These are phyloP conservation scores for Promerops cafer DNA, from an alignment of 2,113 vertebrate species.

Conservation along the genomic window DNA sequence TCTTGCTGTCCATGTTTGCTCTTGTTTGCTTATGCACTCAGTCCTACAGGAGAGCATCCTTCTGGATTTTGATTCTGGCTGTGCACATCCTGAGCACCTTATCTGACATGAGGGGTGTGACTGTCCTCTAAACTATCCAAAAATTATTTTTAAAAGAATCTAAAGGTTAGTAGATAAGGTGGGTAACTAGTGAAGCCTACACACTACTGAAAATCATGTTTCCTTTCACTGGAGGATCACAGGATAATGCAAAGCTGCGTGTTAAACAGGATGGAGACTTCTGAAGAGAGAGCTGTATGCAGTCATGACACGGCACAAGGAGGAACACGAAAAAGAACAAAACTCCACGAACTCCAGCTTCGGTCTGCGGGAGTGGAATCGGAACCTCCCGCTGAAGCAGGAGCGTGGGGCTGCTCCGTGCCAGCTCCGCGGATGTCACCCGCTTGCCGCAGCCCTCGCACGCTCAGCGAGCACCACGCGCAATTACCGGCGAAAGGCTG, in stretches of 20 bases:
- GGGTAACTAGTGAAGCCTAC: background rate
- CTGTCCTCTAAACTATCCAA: background rate
- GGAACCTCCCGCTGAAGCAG: background rate
- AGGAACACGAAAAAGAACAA: background rate
- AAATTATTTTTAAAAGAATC: background rate
- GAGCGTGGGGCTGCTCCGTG: accelerated
- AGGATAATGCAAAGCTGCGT: background rate
- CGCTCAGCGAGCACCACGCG: background rate
- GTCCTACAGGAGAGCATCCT: background rate
- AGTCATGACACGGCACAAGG: background rate
- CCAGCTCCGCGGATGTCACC: background rate
- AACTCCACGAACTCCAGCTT: background rate
- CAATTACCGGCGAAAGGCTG: constrained; percentile 11
- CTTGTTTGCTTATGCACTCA: background rate
- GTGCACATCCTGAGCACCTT: background rate
- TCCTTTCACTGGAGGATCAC: background rate
- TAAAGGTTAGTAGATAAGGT: background rate
- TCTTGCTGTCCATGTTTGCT: background rate
- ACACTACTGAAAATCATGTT: background rate
- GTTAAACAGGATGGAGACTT: background rate
- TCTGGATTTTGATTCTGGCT: background rate
- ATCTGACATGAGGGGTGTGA: background rate
- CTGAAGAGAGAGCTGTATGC: background rate
- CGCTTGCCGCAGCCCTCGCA: accelerated
- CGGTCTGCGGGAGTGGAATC: background rate